phyloP scores from a whole-genome alignment of 2,888 invertebrate species.

The Caenorhabditis sp. region DNA sequence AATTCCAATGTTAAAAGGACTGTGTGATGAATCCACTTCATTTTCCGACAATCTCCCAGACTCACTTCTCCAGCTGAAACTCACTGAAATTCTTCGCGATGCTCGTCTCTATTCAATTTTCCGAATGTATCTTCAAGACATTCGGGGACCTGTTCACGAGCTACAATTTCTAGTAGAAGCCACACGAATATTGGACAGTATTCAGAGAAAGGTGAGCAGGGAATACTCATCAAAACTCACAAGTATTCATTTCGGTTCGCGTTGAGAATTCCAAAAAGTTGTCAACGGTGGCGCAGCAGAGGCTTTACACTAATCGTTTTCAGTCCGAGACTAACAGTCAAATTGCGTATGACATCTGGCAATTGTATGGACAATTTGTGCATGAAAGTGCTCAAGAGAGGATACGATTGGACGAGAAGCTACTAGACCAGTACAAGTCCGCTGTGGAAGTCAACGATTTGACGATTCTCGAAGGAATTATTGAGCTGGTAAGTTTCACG shows the following conservation, averaged over 20 bases:
- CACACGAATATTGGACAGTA: conserved; percentile 76
- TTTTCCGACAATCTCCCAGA: conserved; percentile 40
- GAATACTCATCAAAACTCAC: too few species aligned
- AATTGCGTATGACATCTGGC: conserved; percentile 80
- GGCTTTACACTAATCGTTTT: too few species aligned
- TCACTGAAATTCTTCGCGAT: conserved; percentile 74
- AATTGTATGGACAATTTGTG: conserved; percentile 77
- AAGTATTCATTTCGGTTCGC: too few species aligned
- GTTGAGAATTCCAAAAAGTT: too few species aligned
- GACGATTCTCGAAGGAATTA: conserved; percentile 64
- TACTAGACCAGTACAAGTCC: conserved; percentile 63
- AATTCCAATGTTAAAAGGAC: conserved; percentile 70
- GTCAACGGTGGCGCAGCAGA: too few species aligned
- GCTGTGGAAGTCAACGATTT: conserved; percentile 68
- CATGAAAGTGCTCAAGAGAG: conserved; percentile 78
- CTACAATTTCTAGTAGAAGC: conserved; percentile 79
- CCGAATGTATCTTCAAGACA: conserved; percentile 80
- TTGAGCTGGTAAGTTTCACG: conserved; percentile 66
- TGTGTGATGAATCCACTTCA: conserved; percentile 55
- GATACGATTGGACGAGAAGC: conserved; percentile 69
- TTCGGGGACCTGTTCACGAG: conserved; percentile 78
- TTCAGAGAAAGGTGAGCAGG: conserved; percentile 73
- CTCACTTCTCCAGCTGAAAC: conserved; percentile 59
- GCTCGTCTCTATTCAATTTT: conserved; percentile 78
- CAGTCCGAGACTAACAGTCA: conserved; percentile 67